These are phyloP conservation scores for Quadroppia sp. DNA, from an alignment of 2,888 invertebrate genomes.

Conservation along the genomic window DNA sequence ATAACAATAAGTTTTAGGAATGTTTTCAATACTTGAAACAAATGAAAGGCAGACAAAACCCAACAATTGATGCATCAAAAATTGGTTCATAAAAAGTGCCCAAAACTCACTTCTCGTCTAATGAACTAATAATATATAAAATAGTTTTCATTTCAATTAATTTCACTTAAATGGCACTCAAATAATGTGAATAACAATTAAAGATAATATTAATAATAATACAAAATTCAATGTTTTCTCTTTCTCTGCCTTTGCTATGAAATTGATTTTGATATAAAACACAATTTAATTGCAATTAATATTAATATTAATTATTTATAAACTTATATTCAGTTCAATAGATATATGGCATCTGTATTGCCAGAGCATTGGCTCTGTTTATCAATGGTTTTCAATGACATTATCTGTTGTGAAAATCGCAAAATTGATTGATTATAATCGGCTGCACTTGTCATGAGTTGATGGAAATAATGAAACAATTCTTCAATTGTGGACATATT, in stretches of 20 bases:
- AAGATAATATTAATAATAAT: slow-evolving; percentile 15
- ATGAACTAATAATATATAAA: neutral
- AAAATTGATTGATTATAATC: slow-evolving; percentile 5
- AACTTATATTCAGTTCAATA: neutral
- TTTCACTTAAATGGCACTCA: slow-evolving; percentile 24
- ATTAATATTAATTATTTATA: neutral
- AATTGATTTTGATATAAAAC: neutral
- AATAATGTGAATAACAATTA: slow-evolving; percentile 15
- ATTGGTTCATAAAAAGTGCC: neutral
- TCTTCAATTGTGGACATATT: slow-evolving; percentile 32
- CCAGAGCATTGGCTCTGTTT: slow-evolving; percentile 17
- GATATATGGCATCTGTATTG: slow-evolving; percentile 19
- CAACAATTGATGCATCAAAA: neutral
- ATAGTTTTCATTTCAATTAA: too few species aligned
- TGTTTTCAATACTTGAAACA: neutral
- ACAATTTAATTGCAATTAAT: neutral
- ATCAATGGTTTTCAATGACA: neutral
- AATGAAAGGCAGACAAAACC: neutral
- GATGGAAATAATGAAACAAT: slow-evolving; percentile 28
- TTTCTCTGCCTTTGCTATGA: slow-evolving; percentile 22
- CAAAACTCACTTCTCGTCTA: neutral
- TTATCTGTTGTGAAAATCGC: neutral
- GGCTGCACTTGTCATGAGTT: slow-evolving; percentile 24
- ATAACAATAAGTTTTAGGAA: neutral
- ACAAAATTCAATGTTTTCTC: slow-evolving; percentile 16